Evolutionary conservation across 2,888 invertebrate genomes (phyloP), one percentile per base, ranked within the genome.

Genomic region (Xestia rhomboidea): DNA sequence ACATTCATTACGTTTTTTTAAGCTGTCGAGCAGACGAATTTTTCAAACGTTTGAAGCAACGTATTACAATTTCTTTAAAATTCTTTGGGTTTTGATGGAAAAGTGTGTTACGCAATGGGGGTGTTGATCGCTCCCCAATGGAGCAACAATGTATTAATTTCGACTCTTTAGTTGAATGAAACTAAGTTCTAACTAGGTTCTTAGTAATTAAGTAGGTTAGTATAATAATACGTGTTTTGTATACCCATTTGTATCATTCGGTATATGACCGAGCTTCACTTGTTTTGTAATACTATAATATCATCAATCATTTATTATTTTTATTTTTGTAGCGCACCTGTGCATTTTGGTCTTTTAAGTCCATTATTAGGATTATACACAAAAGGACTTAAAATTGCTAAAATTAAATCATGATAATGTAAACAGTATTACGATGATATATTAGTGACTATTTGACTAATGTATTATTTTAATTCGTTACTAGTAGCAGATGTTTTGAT

Each of bases 401-500:
- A 66, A 72, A 49, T 54, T 44, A 21, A 18, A 60, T 62, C 51
- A 13, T 38, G 13, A 3, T 51, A 60, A 51, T 24, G 24, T 73
- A 71, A 82, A 71, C n/a, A 38, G n/a, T 21, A 38, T 30, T 67
- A 18, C n/a, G 60, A 63, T 51, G 66, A 82, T 38, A 70, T 63
- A 82, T 66, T 69, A 63, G 18, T 75, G 64, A 76, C 49, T 34
- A 4, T 34, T 34, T 34, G 3, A 34, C 3, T 66, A 77, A 81
- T 77, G 54, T 63, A 60, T 79, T 77, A 66, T 67, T 74, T 51
- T 77, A 71, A 81, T 85, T 77, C 64, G 4, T 27, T 11, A 15
- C 24, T 54, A 51, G 69, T 54, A 70, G 62, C 46, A 49, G 8
- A 60, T 81, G 83, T 86, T 79, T 79, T 79, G 79, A 76, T 77